phyloP scores from a whole-genome alignment of 2,888 invertebrate species.

The Alitta virens region DNA sequence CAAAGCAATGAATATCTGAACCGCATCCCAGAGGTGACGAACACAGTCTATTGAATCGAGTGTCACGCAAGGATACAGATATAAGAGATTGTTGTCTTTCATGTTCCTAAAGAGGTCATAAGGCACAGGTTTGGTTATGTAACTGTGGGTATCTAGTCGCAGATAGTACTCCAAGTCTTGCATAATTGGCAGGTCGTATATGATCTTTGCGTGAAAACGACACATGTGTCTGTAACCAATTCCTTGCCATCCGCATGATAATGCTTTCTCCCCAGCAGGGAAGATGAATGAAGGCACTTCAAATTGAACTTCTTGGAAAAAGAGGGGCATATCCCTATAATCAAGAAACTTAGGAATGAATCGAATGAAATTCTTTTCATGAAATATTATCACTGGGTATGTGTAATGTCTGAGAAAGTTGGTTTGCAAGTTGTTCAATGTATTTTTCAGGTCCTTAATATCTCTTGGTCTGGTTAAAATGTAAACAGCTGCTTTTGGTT shows the following conservation, averaged over 20 bases:
- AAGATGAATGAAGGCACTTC: slow-evolving; percentile 20
- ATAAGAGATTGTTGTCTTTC: too few relatives aligned
- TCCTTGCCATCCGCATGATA: slow-evolving; percentile 12
- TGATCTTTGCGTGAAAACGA: slow-evolving; percentile 28
- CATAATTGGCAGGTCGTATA: slow-evolving; percentile 28
- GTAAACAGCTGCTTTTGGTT: slow-evolving; percentile 29
- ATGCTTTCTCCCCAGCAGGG: background rate
- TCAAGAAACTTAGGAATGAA: background rate
- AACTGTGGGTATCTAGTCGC: slow-evolving; percentile 34
- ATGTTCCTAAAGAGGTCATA: slow-evolving; percentile 31
- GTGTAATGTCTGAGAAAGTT: slow-evolving; percentile 23
- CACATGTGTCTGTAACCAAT: slow-evolving; percentile 32
- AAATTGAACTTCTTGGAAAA: slow-evolving; percentile 26
- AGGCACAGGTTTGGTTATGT: slow-evolving; percentile 10
- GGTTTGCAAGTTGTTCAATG: slow-evolving; percentile 13
- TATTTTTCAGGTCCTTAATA: background rate
- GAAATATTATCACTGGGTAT: slow-evolving; percentile 31
- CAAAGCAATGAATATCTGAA: too few relatives aligned
- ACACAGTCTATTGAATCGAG: too few relatives aligned
- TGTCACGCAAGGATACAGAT: too few relatives aligned
- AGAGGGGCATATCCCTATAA: slow-evolving; percentile 10
- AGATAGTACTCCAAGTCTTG: slow-evolving; percentile 25
- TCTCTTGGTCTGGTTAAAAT: slow-evolving; percentile 16
- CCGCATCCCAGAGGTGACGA: too few relatives aligned
- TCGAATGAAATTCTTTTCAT: slow-evolving; percentile 21